Evolutionary conservation across 92 coral and sea anemone species (phyloP).

Genomic region (Heteractis magnifica): DNA sequence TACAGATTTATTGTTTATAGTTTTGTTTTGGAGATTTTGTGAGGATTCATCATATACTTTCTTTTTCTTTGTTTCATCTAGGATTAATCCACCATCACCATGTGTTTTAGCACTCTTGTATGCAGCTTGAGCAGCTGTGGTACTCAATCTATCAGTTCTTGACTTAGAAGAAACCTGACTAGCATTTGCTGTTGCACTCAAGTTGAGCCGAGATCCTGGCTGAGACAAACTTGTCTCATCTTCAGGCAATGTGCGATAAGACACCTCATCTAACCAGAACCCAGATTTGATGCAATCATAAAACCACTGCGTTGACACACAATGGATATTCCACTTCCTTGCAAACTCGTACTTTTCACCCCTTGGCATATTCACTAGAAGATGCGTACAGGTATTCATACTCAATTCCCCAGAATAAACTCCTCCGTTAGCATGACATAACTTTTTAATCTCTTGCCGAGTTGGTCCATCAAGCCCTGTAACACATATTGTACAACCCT

Average conservation of each 20-base stretch:
- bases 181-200: slow-evolving; percentile 46
- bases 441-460: slow-evolving; percentile 62
- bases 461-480: slow-evolving; percentile 77
- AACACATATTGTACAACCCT: slow-evolving; percentile 87
- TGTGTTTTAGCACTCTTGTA: slow-evolving; percentile 82
- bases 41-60: slow-evolving; percentile 21
- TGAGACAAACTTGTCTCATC: slow-evolving; percentile 59
- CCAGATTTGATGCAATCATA: slow-evolving; percentile 83
- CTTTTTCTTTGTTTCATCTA: slow-evolving; percentile 37
- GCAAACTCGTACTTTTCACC: slow-evolving; percentile 96
- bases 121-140: slow-evolving; percentile 86
- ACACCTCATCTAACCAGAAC: slow-evolving; percentile 76
- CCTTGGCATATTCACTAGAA: slow-evolving; percentile 70
- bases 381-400: slow-evolving; percentile 87
- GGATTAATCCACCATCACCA: slow-evolving; percentile 66
- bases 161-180: slow-evolving; percentile 44
- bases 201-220: slow-evolving; percentile 52
- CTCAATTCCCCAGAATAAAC: slow-evolving; percentile 79
- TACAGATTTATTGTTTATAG: slow-evolving; percentile 17
- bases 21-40: slow-evolving; percentile 20
- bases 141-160: slow-evolving; percentile 36
- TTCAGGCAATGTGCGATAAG: slow-evolving; percentile 56
- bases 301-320: slow-evolving; percentile 88
- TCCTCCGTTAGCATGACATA: slow-evolving; percentile 75
- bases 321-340: slow-evolving; percentile 81